Evolutionary conservation across 2,888 invertebrate genomes (phyloP).

Genomic region (Plebejus melissa): DNA sequence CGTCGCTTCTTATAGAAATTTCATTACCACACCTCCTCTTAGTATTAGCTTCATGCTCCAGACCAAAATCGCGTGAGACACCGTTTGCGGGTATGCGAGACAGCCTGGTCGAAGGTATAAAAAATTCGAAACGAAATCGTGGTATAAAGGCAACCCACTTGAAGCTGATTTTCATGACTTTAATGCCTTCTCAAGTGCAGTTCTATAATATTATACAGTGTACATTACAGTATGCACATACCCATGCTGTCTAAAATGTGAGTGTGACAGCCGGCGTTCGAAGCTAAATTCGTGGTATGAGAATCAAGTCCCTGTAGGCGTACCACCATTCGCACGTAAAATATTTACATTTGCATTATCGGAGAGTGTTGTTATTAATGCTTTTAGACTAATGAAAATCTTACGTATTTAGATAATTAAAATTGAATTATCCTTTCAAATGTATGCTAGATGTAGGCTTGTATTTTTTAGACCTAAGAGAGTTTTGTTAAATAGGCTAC

Average conservation of each 20-base stretch:
- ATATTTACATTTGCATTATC: constrained; percentile 37
- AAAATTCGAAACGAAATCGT: too few relatives aligned
- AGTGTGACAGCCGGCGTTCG: background rate
- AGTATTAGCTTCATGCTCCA: too few relatives aligned
- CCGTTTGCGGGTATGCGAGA: too few relatives aligned
- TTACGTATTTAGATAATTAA: constrained; percentile 33
- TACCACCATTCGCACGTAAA: constrained; percentile 38
- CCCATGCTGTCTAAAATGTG: background rate
- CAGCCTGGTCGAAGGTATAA: too few relatives aligned
- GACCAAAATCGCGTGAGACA: too few relatives aligned
- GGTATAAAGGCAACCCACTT: too few relatives aligned
- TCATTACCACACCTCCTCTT: too few relatives aligned
- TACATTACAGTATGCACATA: too few relatives aligned
- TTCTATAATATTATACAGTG: too few relatives aligned
- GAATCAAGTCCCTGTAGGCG: constrained; percentile 29
- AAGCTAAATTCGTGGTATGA: constrained; percentile 22
- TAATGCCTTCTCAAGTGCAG: too few relatives aligned
- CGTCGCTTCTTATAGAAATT: too few relatives aligned
- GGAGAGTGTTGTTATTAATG: constrained; percentile 37
- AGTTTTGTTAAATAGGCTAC: background rate
- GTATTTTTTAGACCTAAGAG: background rate
- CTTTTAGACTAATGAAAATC: constrained; percentile 39
- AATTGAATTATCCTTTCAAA: background rate
- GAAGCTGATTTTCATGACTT: too few relatives aligned
- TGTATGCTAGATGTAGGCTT: background rate